Evolutionary conservation across 2,888 invertebrate species (phyloP).

Genomic region (Trimorus sp.): DNA sequence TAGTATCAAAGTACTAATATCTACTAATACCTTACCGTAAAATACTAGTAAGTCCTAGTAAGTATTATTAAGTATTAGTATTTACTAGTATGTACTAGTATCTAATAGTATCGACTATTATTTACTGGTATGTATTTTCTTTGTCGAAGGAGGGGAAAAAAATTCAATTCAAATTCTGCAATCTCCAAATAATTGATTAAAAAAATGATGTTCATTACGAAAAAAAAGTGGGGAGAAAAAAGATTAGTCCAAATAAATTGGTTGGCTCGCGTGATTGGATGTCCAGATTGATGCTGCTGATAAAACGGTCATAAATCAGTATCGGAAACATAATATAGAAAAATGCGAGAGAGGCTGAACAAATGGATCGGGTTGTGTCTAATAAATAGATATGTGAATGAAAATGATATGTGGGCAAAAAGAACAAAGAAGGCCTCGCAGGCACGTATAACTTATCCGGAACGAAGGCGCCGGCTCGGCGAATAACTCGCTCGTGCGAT

Average conservation of each 20-base stretch:
- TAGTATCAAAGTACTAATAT: no score
- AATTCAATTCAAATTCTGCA: no score
- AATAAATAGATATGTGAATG: conserved; percentile 67
- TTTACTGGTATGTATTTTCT: no score
- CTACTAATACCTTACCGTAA: no score
- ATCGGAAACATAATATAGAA: conserved; percentile 42
- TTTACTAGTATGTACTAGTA: no score
- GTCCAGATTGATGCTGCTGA: conserved; percentile 20
- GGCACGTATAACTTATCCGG: conserved; percentile 51
- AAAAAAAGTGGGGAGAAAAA: no score
- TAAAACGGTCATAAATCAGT: conserved; percentile 50
- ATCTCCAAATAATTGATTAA: no score
- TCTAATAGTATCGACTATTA: no score
- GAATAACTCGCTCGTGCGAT: conserved; percentile 19
- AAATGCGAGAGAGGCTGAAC: conserved; percentile 24
- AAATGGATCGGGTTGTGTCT: conserved; percentile 52
- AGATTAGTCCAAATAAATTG: background rate
- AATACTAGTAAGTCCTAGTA: no score
- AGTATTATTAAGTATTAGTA: no score
- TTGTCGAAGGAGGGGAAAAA: no score
- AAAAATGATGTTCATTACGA: no score
- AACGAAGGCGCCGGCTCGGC: conserved; percentile 55
- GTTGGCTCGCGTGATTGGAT: background rate
- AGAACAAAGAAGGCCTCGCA: conserved; percentile 59
- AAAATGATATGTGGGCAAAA: conserved; percentile 69